Conservation (phyloP, 2,888 invertebrate species). For the Endotricha flammealis region DNA sequence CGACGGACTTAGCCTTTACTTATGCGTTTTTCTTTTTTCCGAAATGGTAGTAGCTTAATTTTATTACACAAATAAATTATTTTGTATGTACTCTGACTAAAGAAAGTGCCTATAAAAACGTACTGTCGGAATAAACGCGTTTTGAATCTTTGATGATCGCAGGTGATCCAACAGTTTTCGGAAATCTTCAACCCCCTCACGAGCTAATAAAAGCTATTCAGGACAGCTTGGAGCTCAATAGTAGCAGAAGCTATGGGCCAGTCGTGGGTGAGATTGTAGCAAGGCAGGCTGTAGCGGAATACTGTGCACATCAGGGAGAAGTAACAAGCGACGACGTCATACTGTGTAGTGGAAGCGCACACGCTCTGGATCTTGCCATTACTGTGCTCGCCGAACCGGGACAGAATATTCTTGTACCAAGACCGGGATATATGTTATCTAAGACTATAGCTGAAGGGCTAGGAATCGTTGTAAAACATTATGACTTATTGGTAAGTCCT, state of each 20-base stretch:
- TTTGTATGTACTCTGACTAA: too few species aligned
- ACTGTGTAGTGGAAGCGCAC: conserved; percentile 90
- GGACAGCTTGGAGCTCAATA: conserved; percentile 81
- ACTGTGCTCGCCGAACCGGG: conserved; percentile 90
- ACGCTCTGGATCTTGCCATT: conserved; percentile 91
- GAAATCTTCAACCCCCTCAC: conserved; percentile 89
- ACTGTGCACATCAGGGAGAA: conserved; percentile 82
- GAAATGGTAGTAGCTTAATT: too few species aligned
- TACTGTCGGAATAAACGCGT: too few species aligned
- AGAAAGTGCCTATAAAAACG: too few species aligned
- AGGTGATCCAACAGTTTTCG: conserved; percentile 98
- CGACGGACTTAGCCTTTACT: too few species aligned
- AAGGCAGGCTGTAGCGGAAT: conserved; percentile 90
- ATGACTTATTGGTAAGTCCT: conserved; percentile 81
- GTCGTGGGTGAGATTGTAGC: conserved; percentile 87
- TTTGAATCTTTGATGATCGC: conserved; percentile 21
- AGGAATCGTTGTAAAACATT: conserved; percentile 86
- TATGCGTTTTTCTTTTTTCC: too few species aligned
- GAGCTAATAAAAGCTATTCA: conserved; percentile 88
- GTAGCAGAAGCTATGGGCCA: conserved; percentile 92
- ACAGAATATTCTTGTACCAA: conserved; percentile 94
- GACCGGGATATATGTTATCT: conserved; percentile 95
- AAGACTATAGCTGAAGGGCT: conserved; percentile 90
- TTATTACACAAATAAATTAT: too few species aligned
- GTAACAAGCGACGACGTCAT: conserved; percentile 85